A percentile compares a stretch with the other conserved stretches of the same genome.
These are phyloP conservation scores for Hiodon alosoides DNA, from an alignment of 2,113 vertebrate species.

Conservation along the genomic window DNA sequence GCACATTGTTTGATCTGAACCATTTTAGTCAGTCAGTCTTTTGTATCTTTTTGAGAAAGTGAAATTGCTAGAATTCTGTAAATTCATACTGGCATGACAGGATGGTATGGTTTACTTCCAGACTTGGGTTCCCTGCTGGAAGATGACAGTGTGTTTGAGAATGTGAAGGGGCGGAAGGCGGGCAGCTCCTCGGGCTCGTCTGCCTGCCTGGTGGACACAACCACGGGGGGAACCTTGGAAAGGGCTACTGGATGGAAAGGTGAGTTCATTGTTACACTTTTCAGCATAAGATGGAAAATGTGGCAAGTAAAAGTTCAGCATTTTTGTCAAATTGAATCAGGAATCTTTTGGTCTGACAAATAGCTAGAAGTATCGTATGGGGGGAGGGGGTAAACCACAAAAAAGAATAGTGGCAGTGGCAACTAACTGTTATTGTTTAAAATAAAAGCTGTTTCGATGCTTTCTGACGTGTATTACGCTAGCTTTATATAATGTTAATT, in stretches of 20 bases:
- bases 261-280: conserved; percentile 39
- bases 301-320: too few relatives aligned
- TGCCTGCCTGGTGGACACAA: conserved; percentile 82
- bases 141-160: conserved; percentile 62
- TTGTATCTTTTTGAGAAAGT: too few relatives aligned
- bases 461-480: neutral
- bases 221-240: conserved; percentile 69
- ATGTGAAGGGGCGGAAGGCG: conserved; percentile 56
- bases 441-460: neutral
- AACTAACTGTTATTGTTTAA: too few relatives aligned
- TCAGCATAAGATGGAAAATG: too few relatives aligned
- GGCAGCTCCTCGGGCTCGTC: conserved; percentile 77
- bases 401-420: too few relatives aligned
- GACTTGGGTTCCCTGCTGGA: conserved; percentile 60
- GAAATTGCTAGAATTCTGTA: too few relatives aligned
- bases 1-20: too few relatives aligned
- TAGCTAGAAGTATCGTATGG: too few relatives aligned
- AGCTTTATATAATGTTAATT: neutral
- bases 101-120: conserved; percentile 40
- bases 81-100: neutral
- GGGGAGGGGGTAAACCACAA: too few relatives aligned
- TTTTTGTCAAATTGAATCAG: too few relatives aligned
- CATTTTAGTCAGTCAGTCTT: too few relatives aligned
- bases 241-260: conserved; percentile 59
- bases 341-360: too few relatives aligned